Evolutionary conservation across 1,140 invertebrate genomes (phyloP), one percentile per base, ranked within the genome.

Genomic region (Gerris buenoi): DNA sequence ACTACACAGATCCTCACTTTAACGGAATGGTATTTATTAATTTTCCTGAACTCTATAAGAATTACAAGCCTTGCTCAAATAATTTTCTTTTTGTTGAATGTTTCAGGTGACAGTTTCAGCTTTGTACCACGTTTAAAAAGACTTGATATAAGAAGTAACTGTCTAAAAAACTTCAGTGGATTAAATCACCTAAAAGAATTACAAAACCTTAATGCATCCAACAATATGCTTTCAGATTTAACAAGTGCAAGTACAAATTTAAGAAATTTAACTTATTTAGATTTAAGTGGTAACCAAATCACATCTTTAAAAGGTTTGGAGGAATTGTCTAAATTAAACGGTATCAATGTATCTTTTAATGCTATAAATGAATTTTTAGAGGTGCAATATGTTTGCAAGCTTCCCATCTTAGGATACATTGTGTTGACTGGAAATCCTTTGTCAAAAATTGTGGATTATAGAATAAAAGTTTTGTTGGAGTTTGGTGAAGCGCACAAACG

Each of bases 391-490:
- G 82, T 97, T 23, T 85, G 88, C 25, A 82, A 82, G 69, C 77
- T 97, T 14, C 93, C 93, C 0, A 90, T 91, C 75, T 78, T 98
- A 64, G 93, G 95, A 74, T 84, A 89, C 76, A 77, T 97, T 5
- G 83, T 86, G 72, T 78, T 97, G 18, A 90, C 87, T 18, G 93
- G 90, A 0, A 97, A 98, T 80, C 89, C 91, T 46, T 87, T 98
- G 0, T 89, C 92, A 0, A 86, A 86, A 2, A 82, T 86, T 46
- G 82, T 90, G 70, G 95, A 97, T 78, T 98, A 97, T 76, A 83
- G 95, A 73, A 88, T 93, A 0, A 91, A 91, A 75, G 88, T 95
- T 0, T 80, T 97, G 64, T 88, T 91, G 71, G 82, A 86, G 65
- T 93, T 95, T 74, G 88, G 88, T 60, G 82, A 84, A 57, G 80